phyloP scores from a whole-genome alignment of 1,140 invertebrate species.

The Carposina sasakii region DNA sequence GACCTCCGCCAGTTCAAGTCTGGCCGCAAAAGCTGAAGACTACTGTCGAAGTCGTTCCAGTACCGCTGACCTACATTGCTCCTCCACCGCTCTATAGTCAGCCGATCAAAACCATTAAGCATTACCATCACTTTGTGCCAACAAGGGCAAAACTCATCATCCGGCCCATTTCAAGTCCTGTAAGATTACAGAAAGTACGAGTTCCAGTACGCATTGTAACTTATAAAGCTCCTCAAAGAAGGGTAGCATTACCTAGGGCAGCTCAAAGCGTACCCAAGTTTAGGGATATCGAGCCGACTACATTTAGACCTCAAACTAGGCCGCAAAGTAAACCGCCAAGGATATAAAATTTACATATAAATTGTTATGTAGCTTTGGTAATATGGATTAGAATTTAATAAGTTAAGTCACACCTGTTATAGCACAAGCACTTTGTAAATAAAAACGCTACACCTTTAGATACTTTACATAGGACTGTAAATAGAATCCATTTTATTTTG shows the following conservation, averaged over 20 bases:
- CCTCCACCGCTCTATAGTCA: slow-evolving; percentile 45
- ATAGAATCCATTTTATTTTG: no score
- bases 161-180: slow-evolving; percentile 31
- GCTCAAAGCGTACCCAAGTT: slow-evolving; percentile 28
- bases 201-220: slow-evolving; percentile 25
- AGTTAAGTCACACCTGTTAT: no score
- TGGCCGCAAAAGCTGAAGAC: slow-evolving; percentile 54
- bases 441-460: no score
- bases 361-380: no score
- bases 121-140: slow-evolving; percentile 41
- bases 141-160: slow-evolving; percentile 46
- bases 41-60: slow-evolving; percentile 52
- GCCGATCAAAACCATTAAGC: slow-evolving; percentile 22
- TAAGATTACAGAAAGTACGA: slow-evolving; percentile 27
- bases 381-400: no score
- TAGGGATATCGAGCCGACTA: slow-evolving; percentile 47
- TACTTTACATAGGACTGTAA: no score
- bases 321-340: slow-evolving; percentile 44
- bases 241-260: slow-evolving; percentile 17
- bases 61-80: slow-evolving; percentile 55
- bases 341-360: slow-evolving; percentile 30
- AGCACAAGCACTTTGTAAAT: no score
- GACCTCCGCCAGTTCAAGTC: slow-evolving; percentile 19
- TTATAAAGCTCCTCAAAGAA: slow-evolving; percentile 27
- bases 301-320: slow-evolving; percentile 39